Evolutionary conservation across 2,797 vertebrate genomes (phyloP).

Genomic region (Rhinatrema bivittatum): DNA sequence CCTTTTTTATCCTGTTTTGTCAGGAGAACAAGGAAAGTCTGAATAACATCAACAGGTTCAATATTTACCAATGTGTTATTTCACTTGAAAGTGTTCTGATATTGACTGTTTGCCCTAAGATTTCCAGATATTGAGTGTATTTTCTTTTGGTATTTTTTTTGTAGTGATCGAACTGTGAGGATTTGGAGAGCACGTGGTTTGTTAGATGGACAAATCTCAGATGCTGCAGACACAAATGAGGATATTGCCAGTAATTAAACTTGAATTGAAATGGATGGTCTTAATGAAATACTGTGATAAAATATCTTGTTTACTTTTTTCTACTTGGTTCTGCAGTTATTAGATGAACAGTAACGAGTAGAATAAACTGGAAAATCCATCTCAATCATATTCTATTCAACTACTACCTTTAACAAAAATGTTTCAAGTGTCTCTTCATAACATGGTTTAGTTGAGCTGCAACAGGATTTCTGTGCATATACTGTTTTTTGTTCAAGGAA

Average conservation of each 20-base stretch:
- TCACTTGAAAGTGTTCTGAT: too few species aligned
- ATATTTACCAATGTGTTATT: too few species aligned
- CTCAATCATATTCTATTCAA: too few species aligned
- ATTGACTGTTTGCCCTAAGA: too few species aligned
- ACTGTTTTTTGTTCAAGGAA: too few species aligned
- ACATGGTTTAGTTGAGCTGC: too few species aligned
- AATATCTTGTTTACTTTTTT: constrained; percentile 24
- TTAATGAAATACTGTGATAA: constrained; percentile 26
- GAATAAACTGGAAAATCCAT: constrained; percentile 39
- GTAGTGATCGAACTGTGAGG: constrained; percentile 88
- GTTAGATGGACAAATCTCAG: constrained; percentile 64
- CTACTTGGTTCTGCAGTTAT: constrained; percentile 30
- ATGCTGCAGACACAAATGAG: constrained; percentile 57
- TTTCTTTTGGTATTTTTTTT: constrained; percentile 13
- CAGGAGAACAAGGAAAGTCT: too few species aligned
- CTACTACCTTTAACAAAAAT: too few species aligned
- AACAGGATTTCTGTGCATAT: too few species aligned
- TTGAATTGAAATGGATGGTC: constrained; percentile 10
- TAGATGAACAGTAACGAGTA: constrained; percentile 34
- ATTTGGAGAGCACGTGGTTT: constrained; percentile 83
- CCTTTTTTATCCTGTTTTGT: too few species aligned
- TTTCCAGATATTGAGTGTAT: neutral
- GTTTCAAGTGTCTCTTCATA: too few species aligned
- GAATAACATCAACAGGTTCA: too few species aligned
- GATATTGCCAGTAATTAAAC: constrained; percentile 55